Conservation (phyloP, 2,888 invertebrate species). For the Podabrus alpinus region DNA sequence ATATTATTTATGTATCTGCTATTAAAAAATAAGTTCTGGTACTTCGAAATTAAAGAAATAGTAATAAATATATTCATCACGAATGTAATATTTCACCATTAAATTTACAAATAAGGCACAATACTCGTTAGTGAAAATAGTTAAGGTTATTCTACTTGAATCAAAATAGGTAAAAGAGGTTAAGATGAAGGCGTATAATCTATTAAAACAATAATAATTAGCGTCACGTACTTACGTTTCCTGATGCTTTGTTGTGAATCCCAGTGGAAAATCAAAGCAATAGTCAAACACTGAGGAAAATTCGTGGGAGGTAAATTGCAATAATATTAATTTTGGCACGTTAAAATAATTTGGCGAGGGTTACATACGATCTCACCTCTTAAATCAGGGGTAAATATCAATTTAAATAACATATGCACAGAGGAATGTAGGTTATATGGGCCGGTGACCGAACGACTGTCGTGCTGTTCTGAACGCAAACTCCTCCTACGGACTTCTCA, state of each 20-base stretch:
- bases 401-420: constrained; percentile 40
- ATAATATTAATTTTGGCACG: neutral
- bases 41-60: neutral
- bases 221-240: constrained; percentile 22
- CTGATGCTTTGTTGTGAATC: constrained; percentile 7
- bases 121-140: constrained; percentile 11
- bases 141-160: constrained; percentile 8
- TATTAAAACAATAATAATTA: constrained; percentile 16
- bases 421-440: constrained; percentile 40
- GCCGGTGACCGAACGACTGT: constrained; percentile 43
- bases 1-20: too few relatives aligned
- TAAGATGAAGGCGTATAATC: constrained; percentile 38
- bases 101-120: constrained; percentile 23
- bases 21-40: neutral
- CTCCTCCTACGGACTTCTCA: constrained; percentile 37
- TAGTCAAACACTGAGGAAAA: neutral
- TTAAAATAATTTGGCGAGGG: neutral
- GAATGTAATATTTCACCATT: neutral
- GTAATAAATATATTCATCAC: neutral
- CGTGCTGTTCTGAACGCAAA: constrained; percentile 41
- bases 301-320: neutral
- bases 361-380: neutral
- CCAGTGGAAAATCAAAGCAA: neutral
- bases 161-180: constrained; percentile 43
- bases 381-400: constrained; percentile 27